These are phyloP conservation scores for Phyllostomus discolor DNA, from an alignment of 2,113 vertebrate species.

Conservation along the genomic window DNA sequence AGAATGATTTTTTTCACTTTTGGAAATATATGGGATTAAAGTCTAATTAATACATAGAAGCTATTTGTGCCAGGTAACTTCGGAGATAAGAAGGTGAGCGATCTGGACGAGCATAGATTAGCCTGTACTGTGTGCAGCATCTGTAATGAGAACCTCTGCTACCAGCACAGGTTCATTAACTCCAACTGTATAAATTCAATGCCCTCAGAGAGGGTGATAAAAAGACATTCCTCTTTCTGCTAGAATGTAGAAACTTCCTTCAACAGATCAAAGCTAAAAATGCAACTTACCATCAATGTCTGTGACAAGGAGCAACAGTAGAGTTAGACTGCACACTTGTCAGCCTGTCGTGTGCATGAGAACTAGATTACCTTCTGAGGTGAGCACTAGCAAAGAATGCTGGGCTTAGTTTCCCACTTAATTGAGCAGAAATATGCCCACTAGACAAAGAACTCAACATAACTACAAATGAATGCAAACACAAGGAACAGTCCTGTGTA, in stretches of 20 bases:
- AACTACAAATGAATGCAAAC: background rate
- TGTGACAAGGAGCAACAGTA: background rate
- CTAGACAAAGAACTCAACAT: background rate
- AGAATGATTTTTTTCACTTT: background rate
- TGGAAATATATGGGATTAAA: background rate
- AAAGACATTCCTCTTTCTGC: background rate
- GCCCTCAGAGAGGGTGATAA: background rate
- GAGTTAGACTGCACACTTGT: background rate
- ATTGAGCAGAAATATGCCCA: background rate
- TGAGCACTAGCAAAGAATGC: background rate
- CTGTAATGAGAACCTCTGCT: background rate
- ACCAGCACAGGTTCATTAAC: background rate
- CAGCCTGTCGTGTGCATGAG: background rate
- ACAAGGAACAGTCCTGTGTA: background rate
- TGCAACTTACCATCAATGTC: background rate
- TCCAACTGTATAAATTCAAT: background rate
- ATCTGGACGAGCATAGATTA: background rate
- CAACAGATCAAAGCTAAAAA: background rate
- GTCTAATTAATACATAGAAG: background rate
- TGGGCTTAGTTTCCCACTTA: background rate
- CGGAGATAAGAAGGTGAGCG: too few relatives aligned
- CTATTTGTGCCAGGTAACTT: background rate
- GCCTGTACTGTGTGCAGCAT: background rate
- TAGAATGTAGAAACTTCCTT: background rate
- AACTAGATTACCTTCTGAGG: background rate